Base-by-base conservation (phyloP, 2,797 vertebrate genomes). In the Enteromius anoplus region DNA sequence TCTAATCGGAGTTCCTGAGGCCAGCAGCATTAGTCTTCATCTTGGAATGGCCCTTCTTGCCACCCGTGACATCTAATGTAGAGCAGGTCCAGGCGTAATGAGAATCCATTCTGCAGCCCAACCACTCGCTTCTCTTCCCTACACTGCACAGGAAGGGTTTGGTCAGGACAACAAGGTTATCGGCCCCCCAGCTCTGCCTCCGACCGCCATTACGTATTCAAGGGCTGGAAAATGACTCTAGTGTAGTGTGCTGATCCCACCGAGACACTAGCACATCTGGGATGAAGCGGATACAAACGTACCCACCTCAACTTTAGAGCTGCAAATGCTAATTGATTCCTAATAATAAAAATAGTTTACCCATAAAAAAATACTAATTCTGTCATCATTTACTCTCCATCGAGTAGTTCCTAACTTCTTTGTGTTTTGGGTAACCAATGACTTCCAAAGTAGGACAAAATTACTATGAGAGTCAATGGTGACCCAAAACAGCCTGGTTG, bases 11-110 rank as follows among this genome's bases (percentile, higher is more conserved):
- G 94, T 95, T 95, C 95, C 94, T 90, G 92, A 92, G 94, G 94
- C 95, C 93, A 92, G 92, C 88, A 90, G 93, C 94, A 95, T 95
- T 95, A 95, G 93, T 95, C 94, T 95, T 95, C 93, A 95, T 95
- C 94, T 94, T 92, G 90, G 88, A 90, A 29, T 91, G 92, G 91
- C 86, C 89, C 94, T 93, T 92, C 79, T 81, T 90, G 84, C 91
- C 92, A 87, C 91, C 91, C 90, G 87, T 94, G 94, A 95, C 94
- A 95, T 92, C 92, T 93, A 94, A 95, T 95, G 94, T 93, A 94
- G 93, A 94, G 92, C 92, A 95, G 94, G 93, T 94, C 94, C 90
- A 88, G 87, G 78, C 86, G 64, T 94, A 95, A 95, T 95, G 93
- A 95, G 94, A 93, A 91, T 89, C 92, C 73, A 84, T 90, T 87